These are phyloP conservation scores for Pteronotus mesoamericanus DNA, from an alignment of 2,797 vertebrate genomes.

Conservation along the genomic window DNA sequence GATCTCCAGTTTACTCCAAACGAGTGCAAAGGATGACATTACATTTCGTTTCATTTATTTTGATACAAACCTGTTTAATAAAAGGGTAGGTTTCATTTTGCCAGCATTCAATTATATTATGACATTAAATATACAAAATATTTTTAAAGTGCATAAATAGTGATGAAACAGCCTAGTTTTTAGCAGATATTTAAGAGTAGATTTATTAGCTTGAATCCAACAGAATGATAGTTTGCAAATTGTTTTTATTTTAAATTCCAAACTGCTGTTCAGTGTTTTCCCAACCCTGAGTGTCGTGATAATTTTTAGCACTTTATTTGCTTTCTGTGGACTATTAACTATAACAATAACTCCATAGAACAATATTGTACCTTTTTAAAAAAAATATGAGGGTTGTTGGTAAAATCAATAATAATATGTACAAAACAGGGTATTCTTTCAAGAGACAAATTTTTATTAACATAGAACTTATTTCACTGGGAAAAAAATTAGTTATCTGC, in stretches of 20 bases:
- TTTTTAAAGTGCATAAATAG: background rate
- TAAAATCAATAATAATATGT: background rate
- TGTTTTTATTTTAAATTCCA: background rate
- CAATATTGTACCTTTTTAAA: background rate
- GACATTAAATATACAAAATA: background rate
- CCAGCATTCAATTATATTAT: background rate
- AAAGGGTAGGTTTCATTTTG: background rate
- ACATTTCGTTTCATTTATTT: background rate
- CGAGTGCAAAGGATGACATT: background rate
- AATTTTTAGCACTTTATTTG: background rate
- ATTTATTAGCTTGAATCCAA: background rate
- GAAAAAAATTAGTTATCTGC: background rate
- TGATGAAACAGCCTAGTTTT: background rate
- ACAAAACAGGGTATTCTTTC: background rate
- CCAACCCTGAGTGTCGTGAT: background rate
- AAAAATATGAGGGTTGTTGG: background rate
- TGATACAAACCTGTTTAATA: background rate
- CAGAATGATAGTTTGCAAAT: background rate
- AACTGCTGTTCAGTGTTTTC: background rate
- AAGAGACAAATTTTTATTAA: background rate
- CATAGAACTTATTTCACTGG: background rate
- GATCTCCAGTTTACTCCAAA: background rate
- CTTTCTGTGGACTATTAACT: background rate
- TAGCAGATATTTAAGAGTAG: background rate
- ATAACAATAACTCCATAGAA: background rate